Percentiles rank a stretch among this genome's conserved stretches.
phyloP scores from a whole-genome alignment of 2,797 vertebrate genomes.

The Acrossocheilus fasciatus region DNA sequence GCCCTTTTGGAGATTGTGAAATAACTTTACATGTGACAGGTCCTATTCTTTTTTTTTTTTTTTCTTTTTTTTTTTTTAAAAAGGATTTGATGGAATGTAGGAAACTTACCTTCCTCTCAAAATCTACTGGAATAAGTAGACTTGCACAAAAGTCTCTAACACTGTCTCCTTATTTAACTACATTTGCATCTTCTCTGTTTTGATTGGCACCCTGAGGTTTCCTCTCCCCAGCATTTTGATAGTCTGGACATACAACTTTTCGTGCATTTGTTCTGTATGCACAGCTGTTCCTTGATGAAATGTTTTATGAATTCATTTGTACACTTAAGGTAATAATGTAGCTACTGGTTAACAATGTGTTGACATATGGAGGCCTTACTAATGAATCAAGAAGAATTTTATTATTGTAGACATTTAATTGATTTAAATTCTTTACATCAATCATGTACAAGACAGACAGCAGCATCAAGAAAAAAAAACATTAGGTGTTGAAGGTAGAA shows the following conservation, averaged over 20 bases:
- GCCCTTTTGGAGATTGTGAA: neutral
- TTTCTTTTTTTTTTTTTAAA: too few relatives aligned
- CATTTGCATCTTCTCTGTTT: neutral
- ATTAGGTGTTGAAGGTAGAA: conserved; percentile 69
- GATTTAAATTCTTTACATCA: conserved; percentile 59
- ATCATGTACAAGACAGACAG: conserved; percentile 67
- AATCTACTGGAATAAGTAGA: neutral
- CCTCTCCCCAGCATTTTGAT: neutral
- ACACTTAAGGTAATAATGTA: neutral
- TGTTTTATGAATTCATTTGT: neutral
- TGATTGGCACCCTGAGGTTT: neutral
- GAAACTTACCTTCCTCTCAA: neutral
- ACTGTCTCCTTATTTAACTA: neutral
- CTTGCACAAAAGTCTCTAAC: neutral
- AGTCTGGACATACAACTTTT: neutral
- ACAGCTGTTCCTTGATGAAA: neutral
- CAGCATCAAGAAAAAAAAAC: conserved; percentile 69
- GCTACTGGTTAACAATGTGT: neutral
- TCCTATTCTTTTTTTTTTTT: too few relatives aligned
- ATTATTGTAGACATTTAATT: conserved; percentile 62
- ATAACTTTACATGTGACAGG: too few relatives aligned
- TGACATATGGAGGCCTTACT: neutral
- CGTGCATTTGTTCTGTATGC: neutral
- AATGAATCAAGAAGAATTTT: conserved; percentile 34
- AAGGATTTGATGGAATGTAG: neutral